These are phyloP conservation scores for Cordilura impudica DNA, from an alignment of 2,888 invertebrate species.

Conservation along the genomic window DNA sequence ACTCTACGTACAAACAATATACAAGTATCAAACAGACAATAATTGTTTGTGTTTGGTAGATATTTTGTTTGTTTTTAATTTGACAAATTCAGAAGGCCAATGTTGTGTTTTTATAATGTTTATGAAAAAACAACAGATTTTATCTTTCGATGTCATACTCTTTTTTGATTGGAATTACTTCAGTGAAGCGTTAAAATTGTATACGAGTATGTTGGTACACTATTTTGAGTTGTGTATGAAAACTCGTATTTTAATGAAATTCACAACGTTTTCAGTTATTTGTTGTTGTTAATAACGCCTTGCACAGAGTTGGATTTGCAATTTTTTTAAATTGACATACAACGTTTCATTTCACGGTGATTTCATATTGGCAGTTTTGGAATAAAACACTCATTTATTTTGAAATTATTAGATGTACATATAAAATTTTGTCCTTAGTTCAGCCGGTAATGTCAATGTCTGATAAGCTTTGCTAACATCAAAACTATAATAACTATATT, in stretches of 20 bases:
- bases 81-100: constrained; percentile 47
- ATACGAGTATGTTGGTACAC: too few relatives aligned
- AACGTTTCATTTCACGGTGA: constrained; percentile 1
- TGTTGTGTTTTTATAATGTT: constrained; percentile 17
- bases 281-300: constrained; percentile 22
- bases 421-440: neutral
- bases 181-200: constrained; percentile 20
- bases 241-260: constrained; percentile 15
- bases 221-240: constrained; percentile 27
- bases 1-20: neutral
- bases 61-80: constrained; percentile 47
- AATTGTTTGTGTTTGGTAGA: neutral
- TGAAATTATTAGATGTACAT: constrained; percentile 14
- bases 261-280: neutral
- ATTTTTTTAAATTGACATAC: constrained; percentile 20
- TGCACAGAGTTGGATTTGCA: neutral
- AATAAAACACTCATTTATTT: neutral
- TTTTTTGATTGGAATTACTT: constrained; percentile 9
- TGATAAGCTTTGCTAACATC: too few relatives aligned
- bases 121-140: constrained; percentile 42
- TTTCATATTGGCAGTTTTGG: constrained; percentile 31
- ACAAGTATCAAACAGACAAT: neutral
- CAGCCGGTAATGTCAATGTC: too few relatives aligned
- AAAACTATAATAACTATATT: too few relatives aligned
- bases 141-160: constrained; percentile 32